Evolutionary conservation across 2,888 invertebrate species (phyloP), one percentile per base, ranked within the genome.

Genomic region (Rosalia funebris): DNA sequence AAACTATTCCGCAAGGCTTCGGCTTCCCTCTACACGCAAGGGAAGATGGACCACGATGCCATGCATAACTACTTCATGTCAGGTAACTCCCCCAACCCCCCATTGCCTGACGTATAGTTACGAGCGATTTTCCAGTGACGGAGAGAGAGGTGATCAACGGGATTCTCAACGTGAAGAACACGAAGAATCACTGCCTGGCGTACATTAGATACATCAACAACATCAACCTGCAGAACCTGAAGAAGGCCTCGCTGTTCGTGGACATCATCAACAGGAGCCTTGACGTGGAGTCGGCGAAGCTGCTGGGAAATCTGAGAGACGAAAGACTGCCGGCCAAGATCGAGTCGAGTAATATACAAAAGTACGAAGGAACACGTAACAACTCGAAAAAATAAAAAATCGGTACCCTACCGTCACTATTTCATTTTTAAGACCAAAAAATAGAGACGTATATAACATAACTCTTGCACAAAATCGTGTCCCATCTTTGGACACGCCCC

Each of bases 61-160:
- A 96, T 94, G 89, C 98, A 98, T 76, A 98, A 96, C 81, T 98
- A 98, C 79, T 98, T 96, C 77, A 98, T 98, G 98, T 97, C 98
- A 59, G 97, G 96, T 96, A 82, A 58, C n/a, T 42, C 11, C 31
- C 31, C 15, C 10, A 47, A 14, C 39, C 45, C 25, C 7, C 25
- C 3, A 25, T 7, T 25, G 3, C n/a, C n/a, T n/a, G n/a, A n/a
- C n/a, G n/a, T n/a, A n/a, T n/a, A n/a, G n/a, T n/a, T n/a, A n/a
- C n/a, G 3, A 25, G 25, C 25, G 25, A 25, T 25, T 25, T 25
- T 25, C 25, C 81, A 96, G 98, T 98, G 16, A 99, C 98, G 1
- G 98, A 98, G 83, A 86, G 98, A 41, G 98, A 99, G 83, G 96
- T 99, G 0, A 96, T 97, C 70, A 95, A 97, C 75, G 98, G 98